Percentiles rank a stretch among this genome's conserved stretches.
These are phyloP conservation scores for Eulemur coronatus DNA, from an alignment of 2,797 vertebrate species.

Conservation along the genomic window DNA sequence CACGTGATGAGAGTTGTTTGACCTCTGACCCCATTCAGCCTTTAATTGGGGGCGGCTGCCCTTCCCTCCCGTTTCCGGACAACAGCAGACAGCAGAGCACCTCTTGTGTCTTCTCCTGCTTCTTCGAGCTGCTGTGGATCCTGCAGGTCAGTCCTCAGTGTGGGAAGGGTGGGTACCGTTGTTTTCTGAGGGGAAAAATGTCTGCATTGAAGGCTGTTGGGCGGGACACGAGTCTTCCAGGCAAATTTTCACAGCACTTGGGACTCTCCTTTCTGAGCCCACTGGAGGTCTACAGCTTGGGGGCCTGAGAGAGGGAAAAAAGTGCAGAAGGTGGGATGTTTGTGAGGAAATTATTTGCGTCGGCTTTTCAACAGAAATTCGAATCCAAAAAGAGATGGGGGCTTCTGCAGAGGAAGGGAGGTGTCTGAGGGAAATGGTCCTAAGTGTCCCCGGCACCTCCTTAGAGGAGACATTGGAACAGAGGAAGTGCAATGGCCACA, in stretches of 20 bases:
- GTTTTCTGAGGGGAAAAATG: neutral
- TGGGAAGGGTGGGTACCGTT: neutral
- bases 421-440: neutral
- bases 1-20: too few species aligned
- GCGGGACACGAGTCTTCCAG: neutral
- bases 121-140: neutral
- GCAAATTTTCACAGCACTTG: neutral
- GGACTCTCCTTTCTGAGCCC: neutral
- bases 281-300: neutral
- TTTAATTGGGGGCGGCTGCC: neutral
- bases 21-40: too few species aligned
- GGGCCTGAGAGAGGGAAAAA: neutral
- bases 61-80: neutral
- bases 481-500: neutral
- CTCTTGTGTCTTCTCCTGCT: neutral
- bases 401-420: neutral
- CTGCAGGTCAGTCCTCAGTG: neutral
- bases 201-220: neutral
- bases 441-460: neutral
- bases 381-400: neutral
- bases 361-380: neutral
- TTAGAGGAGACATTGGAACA: neutral
- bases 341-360: neutral
- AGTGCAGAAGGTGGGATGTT: neutral
- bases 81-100: accelerated